A percentile compares a stretch with the other conserved stretches of the same genome.
Conservation (phyloP, 2,113 vertebrate genomes). For the Rhea americana region DNA sequence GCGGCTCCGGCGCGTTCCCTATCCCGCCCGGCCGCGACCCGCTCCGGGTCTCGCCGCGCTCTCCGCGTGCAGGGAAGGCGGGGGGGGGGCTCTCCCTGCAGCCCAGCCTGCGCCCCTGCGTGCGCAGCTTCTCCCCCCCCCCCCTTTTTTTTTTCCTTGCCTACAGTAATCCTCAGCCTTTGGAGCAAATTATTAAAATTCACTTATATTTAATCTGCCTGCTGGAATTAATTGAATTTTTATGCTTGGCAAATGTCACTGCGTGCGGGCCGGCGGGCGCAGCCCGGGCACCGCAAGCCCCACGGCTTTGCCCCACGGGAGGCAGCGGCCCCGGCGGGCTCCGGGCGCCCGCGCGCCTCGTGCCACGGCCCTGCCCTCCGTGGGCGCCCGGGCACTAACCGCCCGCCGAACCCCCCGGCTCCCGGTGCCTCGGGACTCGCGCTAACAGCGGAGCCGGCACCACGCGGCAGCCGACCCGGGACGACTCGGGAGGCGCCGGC, state of each 20-base stretch:
- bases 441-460: too few species aligned
- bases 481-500: too few species aligned
- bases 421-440: not conserved
- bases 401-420: not conserved
- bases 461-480: too few species aligned
- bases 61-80: too few species aligned
- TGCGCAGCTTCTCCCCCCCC: constrained; percentile 47
- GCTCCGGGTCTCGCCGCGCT: too few species aligned
- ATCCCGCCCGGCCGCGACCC: too few species aligned
- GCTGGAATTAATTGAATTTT: constrained; percentile 92
- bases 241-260: constrained; percentile 86
- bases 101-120: not conserved
- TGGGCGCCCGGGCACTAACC: rapidly evolving
- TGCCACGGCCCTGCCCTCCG: not conserved
- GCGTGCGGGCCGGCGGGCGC: constrained; percentile 47
- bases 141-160: not conserved
- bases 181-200: constrained; percentile 89
- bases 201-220: constrained; percentile 89
- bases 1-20: too few species aligned
- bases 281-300: not conserved
- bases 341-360: too few species aligned
- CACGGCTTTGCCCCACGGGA: too few species aligned
- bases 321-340: too few species aligned
- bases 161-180: constrained; percentile 82
- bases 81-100: too few species aligned